A percentile compares a stretch with the other conserved stretches of the same genome.
phyloP scores from a whole-genome alignment of 2,888 invertebrate species.

The Rosalia funebris region DNA sequence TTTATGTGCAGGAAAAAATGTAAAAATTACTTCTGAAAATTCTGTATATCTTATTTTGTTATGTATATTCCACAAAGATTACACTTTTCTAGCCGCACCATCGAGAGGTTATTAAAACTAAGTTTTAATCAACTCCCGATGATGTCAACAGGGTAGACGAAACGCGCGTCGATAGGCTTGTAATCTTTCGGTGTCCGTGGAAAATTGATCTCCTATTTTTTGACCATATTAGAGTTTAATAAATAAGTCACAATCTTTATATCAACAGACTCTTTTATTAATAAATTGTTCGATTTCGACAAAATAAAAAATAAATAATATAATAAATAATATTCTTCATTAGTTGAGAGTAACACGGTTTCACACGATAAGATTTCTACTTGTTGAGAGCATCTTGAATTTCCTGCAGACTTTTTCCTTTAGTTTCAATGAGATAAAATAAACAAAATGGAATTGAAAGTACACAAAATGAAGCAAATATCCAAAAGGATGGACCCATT shows the following conservation, averaged over 20 bases:
- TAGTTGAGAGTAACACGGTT: background rate
- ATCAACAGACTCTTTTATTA: too few relatives aligned
- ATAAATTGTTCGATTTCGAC: too few relatives aligned
- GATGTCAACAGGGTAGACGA: background rate
- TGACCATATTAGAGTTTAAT: too few relatives aligned
- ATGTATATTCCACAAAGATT: too few relatives aligned
- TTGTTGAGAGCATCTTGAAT: slow-evolving; percentile 41
- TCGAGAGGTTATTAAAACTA: too few relatives aligned
- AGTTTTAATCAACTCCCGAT: background rate
- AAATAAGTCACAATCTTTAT: too few relatives aligned
- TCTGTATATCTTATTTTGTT: too few relatives aligned
- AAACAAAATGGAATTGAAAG: slow-evolving; percentile 40
- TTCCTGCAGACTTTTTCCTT: slow-evolving; percentile 46
- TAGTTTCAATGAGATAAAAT: slow-evolving; percentile 49
- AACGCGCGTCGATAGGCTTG: background rate
- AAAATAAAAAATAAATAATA: background rate
- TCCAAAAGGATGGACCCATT: slow-evolving; percentile 45
- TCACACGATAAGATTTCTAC: slow-evolving; percentile 4
- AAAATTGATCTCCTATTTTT: too few relatives aligned
- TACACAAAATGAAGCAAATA: slow-evolving; percentile 44
- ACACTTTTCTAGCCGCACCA: too few relatives aligned
- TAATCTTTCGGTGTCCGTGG: background rate
- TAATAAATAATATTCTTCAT: background rate
- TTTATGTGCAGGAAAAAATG: too few relatives aligned
- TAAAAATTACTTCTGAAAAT: too few relatives aligned